Conservation (phyloP, 2,797 vertebrate genomes). For the Thunnus albacares region DNA sequence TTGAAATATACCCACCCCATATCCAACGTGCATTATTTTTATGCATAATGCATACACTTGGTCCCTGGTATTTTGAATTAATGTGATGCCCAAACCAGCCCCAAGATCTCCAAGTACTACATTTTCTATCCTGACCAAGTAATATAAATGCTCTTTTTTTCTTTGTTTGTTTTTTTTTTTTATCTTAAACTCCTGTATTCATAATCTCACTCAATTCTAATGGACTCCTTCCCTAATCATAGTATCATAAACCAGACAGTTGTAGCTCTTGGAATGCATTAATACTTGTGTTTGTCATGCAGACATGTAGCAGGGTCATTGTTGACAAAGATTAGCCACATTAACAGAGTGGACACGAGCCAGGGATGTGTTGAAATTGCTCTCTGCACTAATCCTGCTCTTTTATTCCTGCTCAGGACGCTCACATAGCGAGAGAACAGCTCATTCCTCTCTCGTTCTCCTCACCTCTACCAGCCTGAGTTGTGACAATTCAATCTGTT, state of each 20-base stretch:
- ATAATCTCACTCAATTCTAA: not conserved
- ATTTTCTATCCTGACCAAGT: not conserved
- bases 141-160: not conserved
- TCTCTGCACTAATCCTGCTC: constrained; percentile 49
- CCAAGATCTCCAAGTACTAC: not conserved
- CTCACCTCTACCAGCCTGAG: constrained; percentile 29
- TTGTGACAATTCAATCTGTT: constrained; percentile 80
- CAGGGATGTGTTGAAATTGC: constrained; percentile 12
- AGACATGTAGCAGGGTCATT: constrained; percentile 2
- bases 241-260: not conserved
- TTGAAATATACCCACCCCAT: no score
- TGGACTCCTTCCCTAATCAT: not conserved
- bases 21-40: not conserved
- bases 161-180: no score
- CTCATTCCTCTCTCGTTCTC: constrained; percentile 38
- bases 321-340: constrained; percentile 41
- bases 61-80: not conserved
- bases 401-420: constrained; percentile 45
- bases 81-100: not conserved
- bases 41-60: not conserved
- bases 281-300: not conserved
- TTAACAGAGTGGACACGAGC: constrained; percentile 19
- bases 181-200: not conserved
- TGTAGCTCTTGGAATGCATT: not conserved
- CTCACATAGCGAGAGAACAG: constrained; percentile 20